Evolutionary conservation across 2,888 invertebrate species (phyloP).

Genomic region (Chirona hameri): DNA sequence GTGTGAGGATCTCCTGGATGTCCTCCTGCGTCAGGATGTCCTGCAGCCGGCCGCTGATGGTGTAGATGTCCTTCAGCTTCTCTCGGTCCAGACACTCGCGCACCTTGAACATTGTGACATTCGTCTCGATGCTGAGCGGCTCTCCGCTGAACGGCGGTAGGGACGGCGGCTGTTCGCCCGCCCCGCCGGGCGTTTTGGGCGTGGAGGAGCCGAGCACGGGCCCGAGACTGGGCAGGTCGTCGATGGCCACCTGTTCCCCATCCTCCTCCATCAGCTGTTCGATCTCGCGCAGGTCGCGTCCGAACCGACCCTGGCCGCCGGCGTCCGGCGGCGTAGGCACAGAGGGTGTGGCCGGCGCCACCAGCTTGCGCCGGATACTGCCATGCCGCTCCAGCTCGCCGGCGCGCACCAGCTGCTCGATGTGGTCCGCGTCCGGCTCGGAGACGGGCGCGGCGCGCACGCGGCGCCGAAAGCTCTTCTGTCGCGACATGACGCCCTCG

Average conservation of each 20-base stretch:
- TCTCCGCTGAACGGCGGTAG: slow-evolving; percentile 27
- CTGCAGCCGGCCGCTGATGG: slow-evolving; percentile 44
- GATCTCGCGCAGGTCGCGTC: background rate
- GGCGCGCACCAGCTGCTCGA: slow-evolving; percentile 41
- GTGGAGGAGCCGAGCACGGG: slow-evolving; percentile 35
- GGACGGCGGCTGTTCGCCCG: slow-evolving; percentile 25
- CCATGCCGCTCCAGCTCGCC: slow-evolving; percentile 41
- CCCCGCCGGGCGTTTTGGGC: slow-evolving; percentile 33
- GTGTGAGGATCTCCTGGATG: slow-evolving; percentile 45
- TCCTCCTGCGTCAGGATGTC: slow-evolving; percentile 44
- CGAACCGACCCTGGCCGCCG: slow-evolving; percentile 31
- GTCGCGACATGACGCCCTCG: slow-evolving; percentile 44
- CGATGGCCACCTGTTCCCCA: background rate
- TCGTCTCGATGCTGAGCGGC: slow-evolving; percentile 40
- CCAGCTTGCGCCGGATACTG: slow-evolving; percentile 41
- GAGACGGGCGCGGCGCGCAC: slow-evolving; percentile 41
- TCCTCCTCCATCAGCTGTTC: slow-evolving; percentile 30
- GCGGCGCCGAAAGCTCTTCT: slow-evolving; percentile 43
- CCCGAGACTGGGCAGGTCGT: slow-evolving; percentile 10
- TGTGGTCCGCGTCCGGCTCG: slow-evolving; percentile 41
- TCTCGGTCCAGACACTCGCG: slow-evolving; percentile 41
- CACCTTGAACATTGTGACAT: slow-evolving; percentile 40
- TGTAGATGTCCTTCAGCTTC: slow-evolving; percentile 45
- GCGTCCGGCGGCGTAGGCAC: background rate
- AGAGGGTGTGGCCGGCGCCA: slow-evolving; percentile 34